These are phyloP conservation scores for Trilocha varians DNA, from an alignment of 2,888 invertebrate genomes.

Conservation along the genomic window DNA sequence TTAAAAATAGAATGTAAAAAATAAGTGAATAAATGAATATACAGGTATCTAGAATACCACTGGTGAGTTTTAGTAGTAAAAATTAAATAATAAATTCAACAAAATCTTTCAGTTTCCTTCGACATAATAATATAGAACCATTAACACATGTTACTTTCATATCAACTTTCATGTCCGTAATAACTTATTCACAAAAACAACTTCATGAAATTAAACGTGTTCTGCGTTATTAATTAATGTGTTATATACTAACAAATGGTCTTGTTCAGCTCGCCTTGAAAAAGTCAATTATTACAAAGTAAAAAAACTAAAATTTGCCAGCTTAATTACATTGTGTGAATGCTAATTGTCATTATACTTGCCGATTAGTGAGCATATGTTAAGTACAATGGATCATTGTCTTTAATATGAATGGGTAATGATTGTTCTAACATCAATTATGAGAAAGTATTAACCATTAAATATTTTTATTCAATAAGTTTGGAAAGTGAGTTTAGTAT, in stretches of 20 bases:
- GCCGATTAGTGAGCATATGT: background rate
- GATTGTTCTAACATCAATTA: background rate
- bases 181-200: background rate
- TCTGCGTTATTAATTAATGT: background rate
- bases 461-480: background rate
- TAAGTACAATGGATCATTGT: background rate
- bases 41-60: no score
- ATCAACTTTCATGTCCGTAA: no score
- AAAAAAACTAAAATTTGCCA: background rate
- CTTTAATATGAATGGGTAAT: background rate
- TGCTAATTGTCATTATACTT: background rate
- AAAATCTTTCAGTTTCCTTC: no score
- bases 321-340: conserved; percentile 1
- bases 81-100: no score
- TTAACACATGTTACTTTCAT: no score
- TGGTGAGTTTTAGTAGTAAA: no score
- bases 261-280: background rate
- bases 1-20: no score
- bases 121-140: no score
- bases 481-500: no score
- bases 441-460: background rate
- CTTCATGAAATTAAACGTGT: no score
- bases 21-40: no score
- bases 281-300: background rate
- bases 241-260: no score